Evolutionary conservation across 2,797 vertebrate genomes (phyloP), one percentile per base, ranked within the genome.

Genomic region (Typhlichthys eigenmanni): DNA sequence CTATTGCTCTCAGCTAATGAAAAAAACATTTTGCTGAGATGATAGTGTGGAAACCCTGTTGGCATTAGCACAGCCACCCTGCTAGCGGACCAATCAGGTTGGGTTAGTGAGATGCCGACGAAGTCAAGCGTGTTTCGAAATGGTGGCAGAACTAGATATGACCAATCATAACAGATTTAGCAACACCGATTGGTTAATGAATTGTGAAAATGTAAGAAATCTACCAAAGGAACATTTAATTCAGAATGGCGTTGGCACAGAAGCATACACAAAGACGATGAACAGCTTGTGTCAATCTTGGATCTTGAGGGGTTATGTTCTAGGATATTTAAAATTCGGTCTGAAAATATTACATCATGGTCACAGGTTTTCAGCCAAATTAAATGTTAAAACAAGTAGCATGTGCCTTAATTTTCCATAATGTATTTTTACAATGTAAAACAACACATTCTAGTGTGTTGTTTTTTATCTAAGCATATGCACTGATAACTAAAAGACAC

Each of bases 361-460:
- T 84, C 79, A 76, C 62, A 62, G 58, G 48, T 75, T 75, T 64
- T 74, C 73, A 71, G 60, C 74, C 75, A 68, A 73, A 86, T 81
- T 81, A 75, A 83, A 71, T 85, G 24, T 80, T 79, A 73, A 80
- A 62, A 62, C 74, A 84, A 84, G 77, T 64, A 55, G 47, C 8
- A 62, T 49, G 50, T 13, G 14, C 58, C 24, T 55, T 6, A 12
- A 13, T 13, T 24, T 53, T 68, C n/a, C 68, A 73, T 69, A 73
- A 82, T 84, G 84, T 62, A 85, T 82, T 80, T 78, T 79, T 75
- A 66, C 74, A 75, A 81, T 61, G 64, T 52, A 63, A 60, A 64
- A 63, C n/a, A 17, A 50, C 61, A 34, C 71, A 76, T 57, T 68
- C 38, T 7, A 43, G 9, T 43, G 38, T 43, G 7, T 43, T 43